Evolutionary conservation across 2,888 invertebrate species (phyloP).

Genomic region (Palloptera scutellata): DNA sequence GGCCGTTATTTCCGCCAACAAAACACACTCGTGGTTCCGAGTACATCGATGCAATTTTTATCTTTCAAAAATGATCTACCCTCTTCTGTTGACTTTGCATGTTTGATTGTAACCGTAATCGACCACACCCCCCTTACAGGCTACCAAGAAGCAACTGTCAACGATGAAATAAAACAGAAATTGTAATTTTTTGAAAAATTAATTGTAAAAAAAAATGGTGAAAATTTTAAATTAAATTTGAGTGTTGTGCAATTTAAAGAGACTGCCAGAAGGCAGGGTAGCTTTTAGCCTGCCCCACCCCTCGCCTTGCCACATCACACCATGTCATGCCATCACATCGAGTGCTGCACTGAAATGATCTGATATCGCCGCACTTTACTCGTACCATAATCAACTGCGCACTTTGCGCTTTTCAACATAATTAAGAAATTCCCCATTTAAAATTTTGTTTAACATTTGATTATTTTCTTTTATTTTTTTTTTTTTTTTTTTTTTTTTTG

Average conservation of each 20-base stretch:
- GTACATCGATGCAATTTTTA: constrained; percentile 7
- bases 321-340: not conserved
- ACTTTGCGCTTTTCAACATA: constrained; percentile 14
- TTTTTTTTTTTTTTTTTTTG: constrained; percentile 18
- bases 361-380: not conserved
- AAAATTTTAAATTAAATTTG: not conserved
- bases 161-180: not conserved
- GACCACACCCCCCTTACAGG: not conserved
- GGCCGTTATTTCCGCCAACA: too few relatives aligned
- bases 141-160: not conserved
- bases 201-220: constrained; percentile 6
- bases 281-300: not conserved
- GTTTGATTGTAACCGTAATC: constrained; percentile 14
- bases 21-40: too few relatives aligned
- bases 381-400: not conserved
- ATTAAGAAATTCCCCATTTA: constrained; percentile 20
- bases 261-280: not conserved
- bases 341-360: not conserved
- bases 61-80: not conserved
- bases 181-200: not conserved
- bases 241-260: not conserved
- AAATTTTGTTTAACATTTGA: not conserved
- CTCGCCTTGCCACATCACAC: not conserved
- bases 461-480: constrained; percentile 16
- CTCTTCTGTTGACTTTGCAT: constrained; percentile 14